These are phyloP conservation scores for Gallinago paraguaiae DNA, from an alignment of 2,113 vertebrate genomes.

Conservation along the genomic window DNA sequence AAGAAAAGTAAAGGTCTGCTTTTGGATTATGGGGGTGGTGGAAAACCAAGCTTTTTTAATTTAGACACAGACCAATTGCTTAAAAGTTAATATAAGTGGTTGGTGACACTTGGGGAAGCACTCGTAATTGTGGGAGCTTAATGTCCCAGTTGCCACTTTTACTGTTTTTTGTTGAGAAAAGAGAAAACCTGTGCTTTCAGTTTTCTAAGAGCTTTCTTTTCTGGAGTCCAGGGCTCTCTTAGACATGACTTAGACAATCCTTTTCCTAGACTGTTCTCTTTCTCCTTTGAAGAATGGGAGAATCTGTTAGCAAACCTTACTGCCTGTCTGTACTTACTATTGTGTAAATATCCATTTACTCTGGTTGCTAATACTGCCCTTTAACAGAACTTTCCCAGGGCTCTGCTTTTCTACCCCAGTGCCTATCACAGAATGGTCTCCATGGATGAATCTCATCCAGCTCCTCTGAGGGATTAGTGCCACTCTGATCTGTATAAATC, in stretches of 20 bases:
- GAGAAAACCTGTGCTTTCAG: not conserved
- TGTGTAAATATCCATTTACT: not conserved
- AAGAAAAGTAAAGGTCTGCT: not conserved
- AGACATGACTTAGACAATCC: not conserved
- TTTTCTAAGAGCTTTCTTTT: not conserved
- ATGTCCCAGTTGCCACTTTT: not conserved
- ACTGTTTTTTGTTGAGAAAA: not conserved
- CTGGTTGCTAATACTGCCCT: not conserved
- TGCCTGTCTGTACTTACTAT: not conserved
- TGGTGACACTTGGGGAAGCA: not conserved
- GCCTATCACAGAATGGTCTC: fast-evolving
- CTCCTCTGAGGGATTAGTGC: not conserved
- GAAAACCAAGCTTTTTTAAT: not conserved
- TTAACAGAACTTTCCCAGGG: not conserved
- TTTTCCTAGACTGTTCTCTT: not conserved
- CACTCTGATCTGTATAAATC: fast-evolving
- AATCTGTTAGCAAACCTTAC: not conserved
- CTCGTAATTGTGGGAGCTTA: not conserved
- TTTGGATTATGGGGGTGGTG: not conserved
- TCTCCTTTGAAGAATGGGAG: not conserved
- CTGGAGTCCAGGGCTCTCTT: not conserved
- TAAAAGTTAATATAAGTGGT: not conserved
- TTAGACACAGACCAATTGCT: not conserved
- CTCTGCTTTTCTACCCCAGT: not conserved
- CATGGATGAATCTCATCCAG: not conserved